Base-by-base conservation (phyloP, 92 coral and sea anemone genomes). In the Heliopora coerulea region DNA sequence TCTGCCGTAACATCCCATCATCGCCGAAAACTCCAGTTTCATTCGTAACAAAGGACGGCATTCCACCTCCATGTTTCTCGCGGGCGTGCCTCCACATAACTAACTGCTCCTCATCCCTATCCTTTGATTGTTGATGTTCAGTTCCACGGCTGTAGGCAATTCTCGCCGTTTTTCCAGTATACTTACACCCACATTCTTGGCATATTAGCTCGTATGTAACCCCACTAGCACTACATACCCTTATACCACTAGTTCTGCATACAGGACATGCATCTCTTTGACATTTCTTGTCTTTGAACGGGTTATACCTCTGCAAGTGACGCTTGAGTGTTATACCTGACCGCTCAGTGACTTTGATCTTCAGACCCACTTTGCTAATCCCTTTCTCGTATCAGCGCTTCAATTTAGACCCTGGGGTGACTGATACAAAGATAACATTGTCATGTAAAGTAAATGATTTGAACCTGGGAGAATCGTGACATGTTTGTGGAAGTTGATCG, bases 371-470 rank as follows among this genome's bases (percentile, higher is more conserved):
- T 20, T 74, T 31, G 23, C 48, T 54, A 8, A 83, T 59, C 27
- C 77, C 79, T 27, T 11, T 39, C 56, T 67, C 69, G 37, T 56
- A 76, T 23, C 33, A 65, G 3, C 25, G 70, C 58, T 59, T 78
- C 17, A 83, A 49, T 24, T 58, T 72, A 31, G 79, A 78, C 0
- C 72, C 37, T 0, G 87, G 87, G 14, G 80, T 70, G 18, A 80
- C 87, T 39, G 87, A 84, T 39, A 79, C 87, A 54, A 72, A 83
- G 42, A 48, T 79, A 25, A 58, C 64, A 49, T 54, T n/a, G n/a
- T n/a, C n/a, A n/a, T n/a, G n/a, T n/a, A n/a, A n/a, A n/a, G n/a
- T n/a, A n/a, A n/a, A n/a, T n/a, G n/a, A n/a, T n/a, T n/a, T n/a
- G n/a, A n/a, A n/a, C n/a, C n/a, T n/a, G n/a, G n/a, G n/a, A n/a